A percentile compares a stretch with the other conserved stretches of the same genome.
Conservation (phyloP, 2,888 invertebrate genomes). For the Mesorhabditis sp. region DNA sequence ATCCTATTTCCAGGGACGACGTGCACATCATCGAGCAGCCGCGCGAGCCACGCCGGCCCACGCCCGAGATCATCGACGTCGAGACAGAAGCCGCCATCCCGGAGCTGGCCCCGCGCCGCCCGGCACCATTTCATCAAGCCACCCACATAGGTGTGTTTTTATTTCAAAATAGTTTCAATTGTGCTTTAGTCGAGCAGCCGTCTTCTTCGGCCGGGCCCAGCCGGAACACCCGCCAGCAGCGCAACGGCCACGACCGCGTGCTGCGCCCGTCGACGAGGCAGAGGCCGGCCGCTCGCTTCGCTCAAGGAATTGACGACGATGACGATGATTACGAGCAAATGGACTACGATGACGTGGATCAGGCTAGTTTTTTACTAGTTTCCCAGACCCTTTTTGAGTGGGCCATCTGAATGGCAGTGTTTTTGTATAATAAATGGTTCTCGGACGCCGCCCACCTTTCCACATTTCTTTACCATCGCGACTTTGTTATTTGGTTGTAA, state of each 20-base stretch:
- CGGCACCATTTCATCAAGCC: background rate
- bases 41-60: background rate
- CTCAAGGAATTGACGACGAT: background rate
- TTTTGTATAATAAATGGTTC: too few relatives aligned
- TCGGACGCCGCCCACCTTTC: too few relatives aligned
- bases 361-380: too few relatives aligned
- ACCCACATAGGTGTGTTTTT: background rate
- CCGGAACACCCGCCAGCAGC: too few relatives aligned
- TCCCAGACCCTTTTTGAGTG: too few relatives aligned
- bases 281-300: too few relatives aligned
- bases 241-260: too few relatives aligned
- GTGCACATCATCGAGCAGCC: background rate
- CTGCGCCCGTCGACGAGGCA: too few relatives aligned
- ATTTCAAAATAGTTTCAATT: background rate
- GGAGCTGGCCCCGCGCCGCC: background rate
- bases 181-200: background rate
- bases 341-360: background rate
- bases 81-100: background rate
- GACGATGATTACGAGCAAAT: conserved; percentile 11
- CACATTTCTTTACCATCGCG: too few relatives aligned
- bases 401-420: too few relatives aligned
- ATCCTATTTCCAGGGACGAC: background rate
- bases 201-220: background rate
- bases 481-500: too few relatives aligned
- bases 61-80: background rate